These are phyloP conservation scores for Choristoneura rosaceana DNA, from an alignment of 2,888 invertebrate species.

Conservation along the genomic window DNA sequence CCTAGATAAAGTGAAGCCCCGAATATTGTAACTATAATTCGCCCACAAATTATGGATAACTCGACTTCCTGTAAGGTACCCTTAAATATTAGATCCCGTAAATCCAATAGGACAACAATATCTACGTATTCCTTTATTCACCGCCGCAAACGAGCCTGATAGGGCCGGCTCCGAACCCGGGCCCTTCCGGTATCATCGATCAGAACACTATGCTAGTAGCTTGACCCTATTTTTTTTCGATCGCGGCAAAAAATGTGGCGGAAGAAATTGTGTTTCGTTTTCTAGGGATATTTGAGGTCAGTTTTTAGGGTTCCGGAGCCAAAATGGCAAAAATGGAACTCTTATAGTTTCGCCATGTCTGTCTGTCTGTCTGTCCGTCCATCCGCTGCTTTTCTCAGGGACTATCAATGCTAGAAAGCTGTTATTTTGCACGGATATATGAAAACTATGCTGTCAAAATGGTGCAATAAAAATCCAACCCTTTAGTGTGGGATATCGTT, in stretches of 20 bases:
- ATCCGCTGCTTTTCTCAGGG: too few species aligned
- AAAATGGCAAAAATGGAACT: too few species aligned
- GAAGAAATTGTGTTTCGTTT: neutral
- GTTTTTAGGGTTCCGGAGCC: too few species aligned
- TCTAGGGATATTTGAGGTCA: neutral
- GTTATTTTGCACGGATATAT: too few species aligned
- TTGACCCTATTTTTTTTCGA: neutral
- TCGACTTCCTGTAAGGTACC: neutral
- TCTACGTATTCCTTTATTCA: neutral
- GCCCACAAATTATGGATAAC: neutral
- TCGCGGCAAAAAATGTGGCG: neutral
- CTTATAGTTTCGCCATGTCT: too few species aligned
- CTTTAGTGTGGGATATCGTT: too few species aligned
- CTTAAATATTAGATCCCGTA: neutral
- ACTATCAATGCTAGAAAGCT: too few species aligned
- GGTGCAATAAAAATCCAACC: too few species aligned
- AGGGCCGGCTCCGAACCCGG: neutral
- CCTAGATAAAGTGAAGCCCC: too few species aligned
- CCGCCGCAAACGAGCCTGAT: constrained; percentile 2
- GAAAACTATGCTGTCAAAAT: too few species aligned
- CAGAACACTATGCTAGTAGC: neutral
- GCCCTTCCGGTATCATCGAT: constrained; percentile 9
- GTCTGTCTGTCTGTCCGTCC: too few species aligned
- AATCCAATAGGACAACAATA: constrained; percentile 11
- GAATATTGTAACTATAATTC: neutral